Percentiles rank a stretch among this genome's conserved stretches.
phyloP scores from a whole-genome alignment of 2,113 vertebrate species.

The Chinchilla lanigera region DNA sequence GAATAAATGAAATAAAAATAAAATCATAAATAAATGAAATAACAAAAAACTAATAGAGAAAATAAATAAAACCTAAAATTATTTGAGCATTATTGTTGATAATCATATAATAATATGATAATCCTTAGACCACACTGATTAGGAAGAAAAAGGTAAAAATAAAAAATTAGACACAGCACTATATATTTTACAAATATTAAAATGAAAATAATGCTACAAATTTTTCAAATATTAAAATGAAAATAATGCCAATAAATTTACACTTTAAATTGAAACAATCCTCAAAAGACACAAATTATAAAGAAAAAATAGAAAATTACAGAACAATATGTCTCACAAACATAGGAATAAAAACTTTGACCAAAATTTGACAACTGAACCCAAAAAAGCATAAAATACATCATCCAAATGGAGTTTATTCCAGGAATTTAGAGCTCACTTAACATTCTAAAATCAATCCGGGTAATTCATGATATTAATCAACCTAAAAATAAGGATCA shows the following conservation, averaged over 20 bases:
- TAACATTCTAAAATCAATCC: conserved; percentile 10
- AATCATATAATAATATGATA: background rate
- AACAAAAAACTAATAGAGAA: background rate
- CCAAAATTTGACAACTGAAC: conserved; percentile 37
- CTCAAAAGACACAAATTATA: conserved; percentile 1
- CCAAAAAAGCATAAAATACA: background rate
- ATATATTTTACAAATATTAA: background rate
- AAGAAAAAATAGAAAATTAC: background rate
- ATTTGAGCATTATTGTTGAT: background rate
- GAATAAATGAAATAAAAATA: background rate
- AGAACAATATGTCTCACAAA: background rate
- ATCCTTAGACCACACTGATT: background rate
- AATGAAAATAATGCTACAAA: background rate
- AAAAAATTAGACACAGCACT: background rate
- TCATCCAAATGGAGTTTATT: background rate
- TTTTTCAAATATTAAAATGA: background rate
- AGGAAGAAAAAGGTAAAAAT: background rate
- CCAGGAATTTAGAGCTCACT: background rate
- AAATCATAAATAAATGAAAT: background rate
- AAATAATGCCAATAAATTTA: background rate
- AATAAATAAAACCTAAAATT: background rate
- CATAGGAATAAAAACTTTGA: background rate
- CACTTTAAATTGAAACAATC: background rate
- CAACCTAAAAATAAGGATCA: conserved; percentile 29
- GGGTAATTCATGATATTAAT: background rate